Evolutionary conservation across 2,888 invertebrate species (phyloP).

Genomic region (Chesias legatella): DNA sequence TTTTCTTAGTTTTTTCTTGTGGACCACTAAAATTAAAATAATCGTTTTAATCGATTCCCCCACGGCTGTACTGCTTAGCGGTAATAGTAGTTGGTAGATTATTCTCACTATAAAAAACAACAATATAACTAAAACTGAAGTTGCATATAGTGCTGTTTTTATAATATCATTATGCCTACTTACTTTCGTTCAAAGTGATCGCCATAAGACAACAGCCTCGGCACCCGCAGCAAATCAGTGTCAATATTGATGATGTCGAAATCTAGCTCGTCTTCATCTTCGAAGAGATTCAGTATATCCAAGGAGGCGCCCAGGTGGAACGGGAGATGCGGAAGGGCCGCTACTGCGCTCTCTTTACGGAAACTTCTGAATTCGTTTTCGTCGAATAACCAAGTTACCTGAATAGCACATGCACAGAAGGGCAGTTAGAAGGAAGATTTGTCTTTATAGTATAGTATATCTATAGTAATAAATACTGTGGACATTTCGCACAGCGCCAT

Average conservation of each 20-base stretch:
- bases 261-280: conserved; percentile 78
- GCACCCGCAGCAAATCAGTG: conserved; percentile 48
- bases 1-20: conserved; percentile 33
- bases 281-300: conserved; percentile 47
- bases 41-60: too few species aligned
- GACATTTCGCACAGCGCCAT: too few species aligned
- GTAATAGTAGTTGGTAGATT: too few species aligned
- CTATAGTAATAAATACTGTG: too few species aligned
- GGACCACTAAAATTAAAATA: too few species aligned
- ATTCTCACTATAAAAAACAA: too few species aligned
- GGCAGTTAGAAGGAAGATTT: too few species aligned
- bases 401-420: too few species aligned
- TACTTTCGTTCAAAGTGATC: conserved; percentile 34
- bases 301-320: not conserved
- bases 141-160: not conserved
- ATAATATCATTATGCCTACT: conserved; percentile 13
- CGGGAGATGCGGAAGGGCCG: not conserved
- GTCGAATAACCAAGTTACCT: conserved; percentile 51
- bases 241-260: conserved; percentile 70
- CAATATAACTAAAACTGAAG: too few species aligned
- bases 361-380: conserved; percentile 35
- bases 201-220: conserved; percentile 45
- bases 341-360: conserved; percentile 20
- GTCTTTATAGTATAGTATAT: too few species aligned
- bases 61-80: too few species aligned